phyloP scores from a whole-genome alignment of 1,140 invertebrate species.

The Druon quercuslanigerum region DNA sequence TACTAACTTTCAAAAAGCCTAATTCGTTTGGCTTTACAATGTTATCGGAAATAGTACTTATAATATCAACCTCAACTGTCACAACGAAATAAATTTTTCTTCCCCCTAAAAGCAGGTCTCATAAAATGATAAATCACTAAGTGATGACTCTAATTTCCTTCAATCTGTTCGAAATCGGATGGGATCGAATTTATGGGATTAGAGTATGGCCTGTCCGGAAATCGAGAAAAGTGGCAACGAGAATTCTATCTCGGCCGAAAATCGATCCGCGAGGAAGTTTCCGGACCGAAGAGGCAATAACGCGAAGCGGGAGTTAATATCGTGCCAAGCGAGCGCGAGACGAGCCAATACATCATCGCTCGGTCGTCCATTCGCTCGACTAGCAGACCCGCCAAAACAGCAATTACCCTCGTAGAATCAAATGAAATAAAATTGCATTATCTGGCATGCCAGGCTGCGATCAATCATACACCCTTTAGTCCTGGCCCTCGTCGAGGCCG shows the following conservation, averaged over 20 bases:
- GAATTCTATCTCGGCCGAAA: conserved; percentile 5
- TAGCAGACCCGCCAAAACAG: conserved; percentile 70
- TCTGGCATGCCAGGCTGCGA: conserved; percentile 72
- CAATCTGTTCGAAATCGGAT: neutral
- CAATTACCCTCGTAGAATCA: conserved; percentile 74
- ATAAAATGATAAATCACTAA: no score
- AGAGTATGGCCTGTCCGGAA: conserved; percentile 19
- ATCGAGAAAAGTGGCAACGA: conserved; percentile 8
- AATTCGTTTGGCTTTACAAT: no score
- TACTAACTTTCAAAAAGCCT: no score
- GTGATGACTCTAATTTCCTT: no score
- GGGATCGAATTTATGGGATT: conserved; percentile 29
- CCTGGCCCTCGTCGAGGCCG: conserved; percentile 48
- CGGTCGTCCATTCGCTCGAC: conserved; percentile 58
- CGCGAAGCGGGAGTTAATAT: conserved; percentile 55
- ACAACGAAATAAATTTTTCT: no score
- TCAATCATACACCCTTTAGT: conserved; percentile 73
- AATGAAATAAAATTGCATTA: conserved; percentile 77
- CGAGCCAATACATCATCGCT: conserved; percentile 72
- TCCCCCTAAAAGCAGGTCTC: no score
- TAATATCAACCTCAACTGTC: no score
- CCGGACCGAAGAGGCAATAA: conserved; percentile 47
- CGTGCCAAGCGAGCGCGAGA: conserved; percentile 50
- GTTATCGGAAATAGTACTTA: no score
- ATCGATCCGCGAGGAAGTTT: conserved; percentile 25